Conservation (phyloP, 2,113 vertebrate genomes). For the Micromys minutus region DNA sequence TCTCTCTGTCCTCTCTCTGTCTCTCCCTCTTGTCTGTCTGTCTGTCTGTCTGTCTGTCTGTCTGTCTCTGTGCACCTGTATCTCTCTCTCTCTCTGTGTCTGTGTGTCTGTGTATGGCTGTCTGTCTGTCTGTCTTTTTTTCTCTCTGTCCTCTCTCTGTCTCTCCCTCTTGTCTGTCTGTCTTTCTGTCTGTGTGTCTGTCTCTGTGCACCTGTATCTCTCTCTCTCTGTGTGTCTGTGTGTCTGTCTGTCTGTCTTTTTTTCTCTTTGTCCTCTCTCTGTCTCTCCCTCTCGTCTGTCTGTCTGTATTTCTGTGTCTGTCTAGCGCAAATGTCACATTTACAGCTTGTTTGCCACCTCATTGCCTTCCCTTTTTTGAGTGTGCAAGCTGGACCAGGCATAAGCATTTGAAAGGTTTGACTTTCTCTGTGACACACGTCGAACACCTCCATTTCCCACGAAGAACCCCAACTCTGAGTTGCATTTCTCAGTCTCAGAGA, state of each 20-base stretch:
- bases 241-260: not conserved
- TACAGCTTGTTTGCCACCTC: not conserved
- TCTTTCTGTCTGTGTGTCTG: not conserved
- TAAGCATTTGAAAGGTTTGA: not conserved
- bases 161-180: not conserved
- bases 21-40: not conserved
- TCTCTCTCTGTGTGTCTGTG: not conserved
- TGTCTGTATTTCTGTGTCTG: not conserved
- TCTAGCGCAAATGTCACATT: not conserved
- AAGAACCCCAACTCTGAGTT: not conserved
- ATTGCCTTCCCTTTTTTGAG: not conserved
- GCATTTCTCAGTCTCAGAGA: not conserved
- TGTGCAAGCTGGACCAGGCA: not conserved
- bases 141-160: not conserved
- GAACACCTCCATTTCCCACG: not conserved
- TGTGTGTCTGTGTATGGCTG: too few relatives aligned
- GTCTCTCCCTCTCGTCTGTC: too few relatives aligned
- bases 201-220: not conserved
- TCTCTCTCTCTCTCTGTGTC: not conserved
- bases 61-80: not conserved
- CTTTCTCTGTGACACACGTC: not conserved
- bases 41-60: not conserved
- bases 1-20: not conserved
- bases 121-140: rapidly evolving
- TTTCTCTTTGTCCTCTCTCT: not conserved